Conservation (phyloP, 2,113 vertebrate genomes). For the Prionailurus bengalensis region DNA sequence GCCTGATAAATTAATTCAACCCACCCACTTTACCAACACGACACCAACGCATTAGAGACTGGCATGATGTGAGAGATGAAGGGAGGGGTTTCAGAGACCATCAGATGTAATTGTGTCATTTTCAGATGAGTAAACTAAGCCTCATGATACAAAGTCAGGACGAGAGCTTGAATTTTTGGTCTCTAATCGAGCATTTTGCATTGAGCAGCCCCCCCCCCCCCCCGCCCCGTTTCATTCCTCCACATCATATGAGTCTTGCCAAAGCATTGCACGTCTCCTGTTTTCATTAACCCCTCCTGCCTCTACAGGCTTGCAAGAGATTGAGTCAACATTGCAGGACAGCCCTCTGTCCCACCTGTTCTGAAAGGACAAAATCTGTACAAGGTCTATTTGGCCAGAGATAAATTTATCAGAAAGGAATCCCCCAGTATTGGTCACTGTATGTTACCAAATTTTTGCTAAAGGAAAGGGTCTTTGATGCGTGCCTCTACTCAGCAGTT, state of each 20-base stretch:
- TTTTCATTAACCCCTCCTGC: not conserved
- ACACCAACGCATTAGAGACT: not conserved
- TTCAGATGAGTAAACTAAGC: not conserved
- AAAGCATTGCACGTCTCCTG: not conserved
- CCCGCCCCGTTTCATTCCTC: not conserved
- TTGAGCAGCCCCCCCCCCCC: rapidly evolving
- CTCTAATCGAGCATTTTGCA: not conserved
- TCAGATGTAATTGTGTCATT: not conserved
- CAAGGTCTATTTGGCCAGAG: not conserved
- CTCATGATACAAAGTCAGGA: not conserved
- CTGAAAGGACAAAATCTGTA: not conserved
- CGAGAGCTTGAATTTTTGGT: not conserved
- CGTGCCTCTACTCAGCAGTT: not conserved
- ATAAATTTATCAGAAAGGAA: not conserved
- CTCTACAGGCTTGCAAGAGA: not conserved
- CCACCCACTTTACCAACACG: not conserved
- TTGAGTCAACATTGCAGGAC: not conserved
- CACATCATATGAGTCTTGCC: not conserved
- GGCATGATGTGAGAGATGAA: not conserved
- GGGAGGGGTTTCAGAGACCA: not conserved
- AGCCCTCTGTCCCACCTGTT: not conserved
- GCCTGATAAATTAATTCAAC: not conserved
- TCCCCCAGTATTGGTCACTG: not conserved
- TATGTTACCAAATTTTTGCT: not conserved
- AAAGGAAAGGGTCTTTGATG: not conserved